Evolutionary conservation across 2,797 vertebrate genomes (phyloP), one percentile per base, ranked within the genome.

Genomic region (Echiichthys vipera): DNA sequence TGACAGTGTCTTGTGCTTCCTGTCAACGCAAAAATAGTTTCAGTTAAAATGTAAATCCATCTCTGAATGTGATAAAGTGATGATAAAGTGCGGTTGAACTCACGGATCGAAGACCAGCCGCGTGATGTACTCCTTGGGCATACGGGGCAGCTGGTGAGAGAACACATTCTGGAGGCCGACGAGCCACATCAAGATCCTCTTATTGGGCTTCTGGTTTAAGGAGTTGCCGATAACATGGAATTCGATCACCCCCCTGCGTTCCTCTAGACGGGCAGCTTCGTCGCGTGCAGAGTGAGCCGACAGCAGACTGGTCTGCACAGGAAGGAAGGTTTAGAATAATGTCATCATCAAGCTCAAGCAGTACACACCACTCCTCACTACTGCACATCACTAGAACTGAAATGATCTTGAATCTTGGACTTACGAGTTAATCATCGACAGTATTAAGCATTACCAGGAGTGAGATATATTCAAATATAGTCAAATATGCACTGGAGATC

Each of bases 51-150:
- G 14, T 8, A 0, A 17, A 42, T 37, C n/a, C 39, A 50, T 6
- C 10, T 25, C 8, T 15, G 6, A 8, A 7, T n/a, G 11, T n/a
- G 29, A 43, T 0, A 15, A n/a, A 5, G 24, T 7, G 40, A 27
- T 7, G 17, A 57, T 25, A 0, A n/a, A 32, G 46, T 3, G 2
- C 0, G 3, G 49, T 36, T 11, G 0, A 29, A 96, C 98, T 93
- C 88, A 99, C 97, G 97, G 96, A 86, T 99, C 98, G 73, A 99
- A 99, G 74, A 99, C 98, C n/a, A 99, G 95, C 64, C 97, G 95
- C 0, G 98, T 99, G 91, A 99, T 99, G 85, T 99, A 99, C 65
- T 99, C 97, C 83, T 99, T 99, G 0, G 98, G 98, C 98, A 99
- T 99, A 17, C 98, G 96, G 32, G 98, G 98, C 54, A 99, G 95